phyloP scores from a whole-genome alignment of 1,140 invertebrate genomes.

The Drosophila tristis region DNA sequence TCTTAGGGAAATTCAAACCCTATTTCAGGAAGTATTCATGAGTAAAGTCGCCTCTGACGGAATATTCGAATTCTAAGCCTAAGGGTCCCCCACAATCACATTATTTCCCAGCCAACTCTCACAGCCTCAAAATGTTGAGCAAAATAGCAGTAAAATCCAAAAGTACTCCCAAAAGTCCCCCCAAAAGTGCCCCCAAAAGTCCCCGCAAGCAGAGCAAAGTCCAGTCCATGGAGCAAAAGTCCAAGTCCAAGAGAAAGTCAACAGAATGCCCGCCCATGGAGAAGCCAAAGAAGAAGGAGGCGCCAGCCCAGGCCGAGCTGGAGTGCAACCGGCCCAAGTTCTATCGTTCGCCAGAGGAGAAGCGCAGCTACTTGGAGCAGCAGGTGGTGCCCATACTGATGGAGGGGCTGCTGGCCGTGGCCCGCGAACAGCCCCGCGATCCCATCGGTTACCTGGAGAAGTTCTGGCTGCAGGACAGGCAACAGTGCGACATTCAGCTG shows the following conservation, averaged over 20 bases:
- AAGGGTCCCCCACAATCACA: background rate
- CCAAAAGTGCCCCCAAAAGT: background rate
- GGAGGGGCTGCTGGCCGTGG: conserved; percentile 63
- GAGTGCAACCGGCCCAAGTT: conserved; percentile 12
- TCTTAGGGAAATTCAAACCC: too few relatives aligned
- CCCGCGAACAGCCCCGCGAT: conserved; percentile 59
- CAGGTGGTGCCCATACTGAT: conserved; percentile 62
- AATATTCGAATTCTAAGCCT: too few relatives aligned
- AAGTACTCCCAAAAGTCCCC: too few relatives aligned
- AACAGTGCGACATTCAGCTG: conserved; percentile 55
- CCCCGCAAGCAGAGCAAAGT: too few relatives aligned
- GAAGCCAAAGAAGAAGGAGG: conserved; percentile 21
- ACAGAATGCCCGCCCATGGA: conserved; percentile 1
- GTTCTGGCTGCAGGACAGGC: conserved; percentile 57
- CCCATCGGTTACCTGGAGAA: conserved; percentile 54
- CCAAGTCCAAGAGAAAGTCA: too few relatives aligned
- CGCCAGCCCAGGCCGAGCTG: background rate
- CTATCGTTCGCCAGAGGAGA: conserved; percentile 22
- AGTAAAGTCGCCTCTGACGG: too few relatives aligned
- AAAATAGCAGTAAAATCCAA: background rate
- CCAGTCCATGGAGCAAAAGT: too few relatives aligned
- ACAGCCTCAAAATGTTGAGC: background rate
- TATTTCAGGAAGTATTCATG: too few relatives aligned
- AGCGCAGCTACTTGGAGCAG: conserved; percentile 40
- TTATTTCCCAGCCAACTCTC: background rate